Evolutionary conservation across 35 echinoderm and acorn worm species (phyloP).

Genomic region (Patiria miniata): DNA sequence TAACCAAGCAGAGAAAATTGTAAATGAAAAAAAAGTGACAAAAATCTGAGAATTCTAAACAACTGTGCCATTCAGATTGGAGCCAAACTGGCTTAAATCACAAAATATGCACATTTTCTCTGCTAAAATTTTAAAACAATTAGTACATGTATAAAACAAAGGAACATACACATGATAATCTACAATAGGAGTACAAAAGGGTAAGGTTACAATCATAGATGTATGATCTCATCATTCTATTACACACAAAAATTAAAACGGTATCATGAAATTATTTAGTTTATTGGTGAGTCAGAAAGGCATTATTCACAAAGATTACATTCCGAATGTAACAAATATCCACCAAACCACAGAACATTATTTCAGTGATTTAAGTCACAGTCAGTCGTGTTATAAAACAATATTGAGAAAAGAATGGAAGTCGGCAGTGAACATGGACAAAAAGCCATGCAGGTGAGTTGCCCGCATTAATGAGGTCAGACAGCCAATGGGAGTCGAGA

Average conservation of each 20-base stretch:
- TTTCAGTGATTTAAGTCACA: too few relatives aligned
- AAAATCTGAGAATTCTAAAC: too few relatives aligned
- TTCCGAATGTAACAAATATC: background rate
- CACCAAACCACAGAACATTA: background rate
- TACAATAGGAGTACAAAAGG: background rate
- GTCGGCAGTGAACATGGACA: background rate
- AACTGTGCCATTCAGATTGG: too few relatives aligned
- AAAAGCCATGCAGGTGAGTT: background rate
- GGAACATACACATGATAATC: background rate
- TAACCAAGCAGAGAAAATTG: too few relatives aligned
- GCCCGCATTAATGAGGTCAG: background rate
- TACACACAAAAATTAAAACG: background rate
- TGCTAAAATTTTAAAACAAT: too few relatives aligned
- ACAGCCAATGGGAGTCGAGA: background rate
- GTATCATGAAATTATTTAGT: background rate
- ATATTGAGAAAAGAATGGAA: background rate
- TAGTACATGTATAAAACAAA: background rate
- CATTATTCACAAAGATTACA: background rate
- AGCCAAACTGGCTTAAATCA: too few relatives aligned
- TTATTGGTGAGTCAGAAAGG: background rate
- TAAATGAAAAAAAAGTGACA: too few relatives aligned
- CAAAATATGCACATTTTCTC: too few relatives aligned
- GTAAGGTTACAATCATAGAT: background rate
- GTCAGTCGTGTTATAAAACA: background rate
- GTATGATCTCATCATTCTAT: constrained; percentile 20